Base-by-base conservation (phyloP, 2,888 invertebrate species). In the Leucoma salicis region DNA sequence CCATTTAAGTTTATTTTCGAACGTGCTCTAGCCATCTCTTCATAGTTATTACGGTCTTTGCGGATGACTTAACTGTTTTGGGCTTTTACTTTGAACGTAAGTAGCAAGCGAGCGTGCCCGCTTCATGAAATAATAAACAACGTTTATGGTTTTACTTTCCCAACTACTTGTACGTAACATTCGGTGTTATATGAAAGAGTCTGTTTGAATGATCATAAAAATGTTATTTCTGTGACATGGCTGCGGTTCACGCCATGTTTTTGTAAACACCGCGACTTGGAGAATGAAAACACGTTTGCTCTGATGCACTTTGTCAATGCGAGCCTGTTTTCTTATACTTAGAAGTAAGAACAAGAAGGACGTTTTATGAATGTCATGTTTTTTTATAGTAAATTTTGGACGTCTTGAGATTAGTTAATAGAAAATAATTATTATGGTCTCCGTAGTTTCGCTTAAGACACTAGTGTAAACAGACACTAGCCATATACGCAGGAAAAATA, bases 141-240 rank as follows among this genome's bases (percentile, higher is more conserved):
- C 59, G 53, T 56, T 48, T 50, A 56, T 48, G 47, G 46, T 40
- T 58, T 47, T 46, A 53, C 40, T 49, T 47, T 43, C 42, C 35
- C 31, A 46, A 49, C 50, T 49, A 53, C 45, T 49, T 34, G 39
- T 53, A 52, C 53, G 63, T 59, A 46, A 46, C 54, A 46, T 55
- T 65, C 48, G 53, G 38, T 56, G 57, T 57, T 57, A 39, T 53
- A 52, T 56, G 53, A 48, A 55, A 52, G 49, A 55, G 53, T 46
- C 53, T 42, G n/a, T n/a, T 41, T 46, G 43, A 49, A 50, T 45
- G 49, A 49, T 59, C 63, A 58, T 63, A 65, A 63, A 63, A 63
- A 52, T 57, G 57, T 57, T 63, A 65, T 63, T 65, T 59, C 47
- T 57, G 57, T 65, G 66, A 48, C 57, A 62, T 49, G 42, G 40